Conservation (phyloP, 2,113 vertebrate genomes). For the Pteronura brasiliensis region DNA sequence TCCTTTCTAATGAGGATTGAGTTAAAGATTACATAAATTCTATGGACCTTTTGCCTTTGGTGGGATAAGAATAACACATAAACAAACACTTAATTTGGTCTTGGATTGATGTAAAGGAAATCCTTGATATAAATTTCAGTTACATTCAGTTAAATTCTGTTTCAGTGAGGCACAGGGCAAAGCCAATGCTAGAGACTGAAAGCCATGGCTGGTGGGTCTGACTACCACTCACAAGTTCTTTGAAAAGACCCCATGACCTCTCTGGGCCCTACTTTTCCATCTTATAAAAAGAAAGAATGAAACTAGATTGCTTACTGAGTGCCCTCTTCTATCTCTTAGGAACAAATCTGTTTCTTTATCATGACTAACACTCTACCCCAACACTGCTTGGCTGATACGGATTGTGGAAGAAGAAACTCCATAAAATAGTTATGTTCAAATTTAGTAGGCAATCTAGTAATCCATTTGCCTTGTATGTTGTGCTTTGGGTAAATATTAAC, state of each 20-base stretch:
- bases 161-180: not conserved
- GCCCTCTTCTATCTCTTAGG: not conserved
- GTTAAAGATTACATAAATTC: not conserved
- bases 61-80: not conserved
- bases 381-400: not conserved
- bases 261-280: not conserved
- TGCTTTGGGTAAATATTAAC: slow-evolving; percentile 58
- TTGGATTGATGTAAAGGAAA: not conserved
- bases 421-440: not conserved
- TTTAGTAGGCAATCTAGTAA: not conserved
- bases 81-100: not conserved
- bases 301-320: not conserved
- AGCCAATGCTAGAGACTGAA: not conserved
- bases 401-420: slow-evolving; percentile 9
- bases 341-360: not conserved
- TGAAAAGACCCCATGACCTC: not conserved
- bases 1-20: not conserved
- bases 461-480: not conserved
- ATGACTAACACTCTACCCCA: not conserved
- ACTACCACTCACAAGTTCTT: not conserved
- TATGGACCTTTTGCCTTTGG: not conserved
- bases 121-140: not conserved
- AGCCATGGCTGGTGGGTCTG: not conserved
- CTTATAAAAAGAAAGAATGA: slow-evolving; percentile 14
- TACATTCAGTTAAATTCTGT: not conserved